Base-by-base conservation (phyloP, 92 coral and sea anemone genomes). In the Umimayanthus chanpuru region DNA sequence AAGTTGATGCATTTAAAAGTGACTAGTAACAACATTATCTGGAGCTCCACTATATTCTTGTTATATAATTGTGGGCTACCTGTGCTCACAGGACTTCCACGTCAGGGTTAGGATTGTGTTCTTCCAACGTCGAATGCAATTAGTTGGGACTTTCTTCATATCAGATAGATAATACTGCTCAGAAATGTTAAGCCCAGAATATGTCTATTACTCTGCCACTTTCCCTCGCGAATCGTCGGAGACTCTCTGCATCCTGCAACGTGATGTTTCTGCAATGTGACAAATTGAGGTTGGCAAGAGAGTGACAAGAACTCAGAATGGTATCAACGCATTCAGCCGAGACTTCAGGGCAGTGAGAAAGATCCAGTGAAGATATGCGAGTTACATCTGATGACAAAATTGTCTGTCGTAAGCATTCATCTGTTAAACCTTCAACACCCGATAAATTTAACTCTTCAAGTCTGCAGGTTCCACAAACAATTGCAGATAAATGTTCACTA, bases 221-320 rank as follows among this genome's bases (percentile, higher is more conserved):
- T 26, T 70, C 36, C 61, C 79, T 88, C 25, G 85, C 29, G 26
- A 89, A 9, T 92, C 74, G 81, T 65, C 83, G 83, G 23, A 89
- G 77, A 16, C 36, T 41, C 40, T 93, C 95, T 50, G 88, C 88
- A 85, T 94, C 92, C 29, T 85, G 87, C 32, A 83, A 67, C 26
- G 90, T 89, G 25, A 94, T 92, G 44, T 89, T 91, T 86, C 86
- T 76, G 78, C 97, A 94, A 39, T 91, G 91, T 28, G 89, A 81
- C 36, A 93, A 86, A 81, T 93, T 81, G 68, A 94, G 64, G 53
- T 28, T 76, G 25, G 83, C 25, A n/a, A 94, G 92, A 28, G 73
- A 65, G 79, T 83, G 76, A 70, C 93, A 94, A 66, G 67, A 78
- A 40, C 80, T 64, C 20, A 90, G 50, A 4, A 92, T 9, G 74